phyloP scores from a whole-genome alignment of 1,140 invertebrate genomes.

The fruit fly (Drosophila melanogaster) region Release_6_plus_ISO1_MT NT_033779.5:9889001-9889500 shows the following conservation, averaged over 20 bases:
- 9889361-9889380: conserved; percentile 93
- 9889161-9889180: conserved; percentile 93
- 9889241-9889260: conserved; percentile 91
- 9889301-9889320: conserved; percentile 71
- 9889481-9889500: conserved; percentile 95
- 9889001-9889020: background rate
- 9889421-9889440: background rate
- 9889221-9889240: conserved; percentile 96
- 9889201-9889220: conserved; percentile 93
- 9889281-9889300: conserved; percentile 85
- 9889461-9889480: conserved; percentile 85
- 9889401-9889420: conserved; percentile 81
- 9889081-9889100: conserved; percentile 89
- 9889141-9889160: conserved; percentile 92
- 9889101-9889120: conserved; percentile 91
- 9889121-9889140: conserved; percentile 93
- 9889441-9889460: conserved; percentile 38
- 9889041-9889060: conserved; percentile 86
- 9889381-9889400: conserved; percentile 90
- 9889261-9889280: conserved; percentile 94
- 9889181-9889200: conserved; percentile 91
- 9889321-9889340: conserved; percentile 87
- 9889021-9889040: background rate
- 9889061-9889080: conserved; percentile 93
- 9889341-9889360: conserved; percentile 93